These are phyloP conservation scores for Girardinichthys multiradiatus DNA, from an alignment of 2,113 vertebrate species.

Conservation along the genomic window DNA sequence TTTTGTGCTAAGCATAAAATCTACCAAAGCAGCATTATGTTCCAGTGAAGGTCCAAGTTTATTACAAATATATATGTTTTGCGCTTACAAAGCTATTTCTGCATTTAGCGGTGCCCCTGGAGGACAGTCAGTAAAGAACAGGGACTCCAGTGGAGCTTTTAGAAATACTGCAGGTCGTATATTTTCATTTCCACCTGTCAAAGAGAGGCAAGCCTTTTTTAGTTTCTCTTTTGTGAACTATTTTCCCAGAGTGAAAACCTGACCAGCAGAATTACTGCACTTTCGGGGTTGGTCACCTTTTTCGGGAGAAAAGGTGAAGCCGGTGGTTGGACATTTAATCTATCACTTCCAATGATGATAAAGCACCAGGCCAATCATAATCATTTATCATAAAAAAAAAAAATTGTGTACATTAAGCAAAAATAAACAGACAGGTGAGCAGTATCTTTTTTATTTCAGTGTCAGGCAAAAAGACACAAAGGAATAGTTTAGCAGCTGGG, in stretches of 20 bases:
- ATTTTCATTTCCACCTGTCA: conserved; percentile 56
- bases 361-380: background rate
- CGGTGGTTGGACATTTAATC: conserved; percentile 17
- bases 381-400: background rate
- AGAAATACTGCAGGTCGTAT: conserved; percentile 29
- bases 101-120: background rate
- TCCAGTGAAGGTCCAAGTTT: background rate
- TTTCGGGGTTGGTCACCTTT: conserved; percentile 21
- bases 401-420: too few relatives aligned
- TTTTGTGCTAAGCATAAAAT: background rate
- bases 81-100: background rate
- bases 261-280: conserved; percentile 21
- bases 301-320: conserved; percentile 16
- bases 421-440: background rate
- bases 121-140: conserved; percentile 10
- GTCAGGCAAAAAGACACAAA: background rate
- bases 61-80: background rate
- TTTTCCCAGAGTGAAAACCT: conserved; percentile 13
- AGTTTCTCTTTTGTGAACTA: conserved; percentile 6
- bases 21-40: background rate
- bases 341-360: background rate
- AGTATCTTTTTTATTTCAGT: conserved; percentile 50
- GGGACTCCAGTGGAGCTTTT: background rate
- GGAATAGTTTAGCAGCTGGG: conserved; percentile 74
- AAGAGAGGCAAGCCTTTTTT: conserved; percentile 10